Evolutionary conservation across 1,140 invertebrate species (phyloP).

Genomic region (Meloidogyne hapla): DNA sequence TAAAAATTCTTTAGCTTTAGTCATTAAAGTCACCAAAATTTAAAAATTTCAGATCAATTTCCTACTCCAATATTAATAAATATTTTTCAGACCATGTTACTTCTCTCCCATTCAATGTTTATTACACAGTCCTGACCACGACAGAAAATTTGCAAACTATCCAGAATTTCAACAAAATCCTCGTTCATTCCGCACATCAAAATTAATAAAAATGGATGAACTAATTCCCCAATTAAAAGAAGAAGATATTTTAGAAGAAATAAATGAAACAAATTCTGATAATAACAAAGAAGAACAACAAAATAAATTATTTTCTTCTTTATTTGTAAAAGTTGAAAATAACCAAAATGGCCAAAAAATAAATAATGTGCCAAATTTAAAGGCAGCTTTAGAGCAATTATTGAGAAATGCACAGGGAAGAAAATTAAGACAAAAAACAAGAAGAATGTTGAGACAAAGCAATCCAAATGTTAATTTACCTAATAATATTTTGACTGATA

Average conservation of each 20-base stretch:
- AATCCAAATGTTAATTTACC: not conserved
- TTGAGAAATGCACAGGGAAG: not conserved
- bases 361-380: not conserved
- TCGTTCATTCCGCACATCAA: not conserved
- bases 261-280: too few species aligned
- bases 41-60: too few species aligned
- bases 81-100: constrained; percentile 24
- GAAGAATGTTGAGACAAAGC: not conserved
- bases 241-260: not conserved
- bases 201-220: not conserved
- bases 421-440: not conserved
- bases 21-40: too few species aligned
- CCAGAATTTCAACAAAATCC: constrained; percentile 13
- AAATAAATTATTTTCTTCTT: not conserved
- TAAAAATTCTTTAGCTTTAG: too few species aligned
- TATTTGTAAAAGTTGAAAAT: constrained; percentile 6
- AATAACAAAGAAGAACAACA: not conserved
- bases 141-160: constrained; percentile 15
- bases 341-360: not conserved
- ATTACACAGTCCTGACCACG: constrained; percentile 15
- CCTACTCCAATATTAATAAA: too few species aligned
- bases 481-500: not conserved
- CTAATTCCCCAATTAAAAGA: not conserved
- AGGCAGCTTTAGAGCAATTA: not conserved
- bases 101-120: constrained; percentile 31